Base-by-base conservation (phyloP, 2,797 vertebrate species). In the Thunnus albacares region DNA sequence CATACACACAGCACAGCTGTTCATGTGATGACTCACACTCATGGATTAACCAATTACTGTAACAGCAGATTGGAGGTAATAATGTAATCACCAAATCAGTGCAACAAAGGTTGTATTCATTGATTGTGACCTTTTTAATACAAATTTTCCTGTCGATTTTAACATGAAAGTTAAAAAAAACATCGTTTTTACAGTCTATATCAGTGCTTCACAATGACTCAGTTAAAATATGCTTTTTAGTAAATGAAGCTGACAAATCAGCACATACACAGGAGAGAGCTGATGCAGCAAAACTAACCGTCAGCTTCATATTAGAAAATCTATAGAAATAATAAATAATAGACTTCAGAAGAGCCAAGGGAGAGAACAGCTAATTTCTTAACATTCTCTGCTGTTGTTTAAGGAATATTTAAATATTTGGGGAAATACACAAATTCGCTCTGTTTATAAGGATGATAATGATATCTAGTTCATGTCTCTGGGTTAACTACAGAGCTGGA, bases 1-100 rank as follows among this genome's bases (percentile, higher is more conserved):
- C 49, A 73, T 60, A 61, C 52, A 49, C n/a, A 38, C 17, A 28
- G 24, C 38, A 24, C 60, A 30, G 45, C 30, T 52, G 52, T 56
- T 43, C 10, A 13, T 28, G 24, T 53, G 14, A 17, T 53, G 22
- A 43, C 52, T 56, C 22, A 53, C 20, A 57, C 33, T 26, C 24
- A 17, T 26, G 51, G 41, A 43, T 43, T 52, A 66, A 33, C 45
- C 33, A 51, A 33, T n/a, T 12, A 65, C 41, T 51, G 28, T 14
- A 52, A 52, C 26, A 51, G 24, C 28, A 45, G 49, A 8, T 14
- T 43, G 41, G 3, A 43, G 3, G 26, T 69, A 24, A 67, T 41
- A 18, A 24, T 18, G 35, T 35, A 22, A 65, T 58, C 13, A 47
- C 18, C 15, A 10, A 5, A 30, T 13, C 56, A 17, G 22, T 13